Base-by-base conservation (phyloP, 2,888 invertebrate species). In the Meloe dianella region DNA sequence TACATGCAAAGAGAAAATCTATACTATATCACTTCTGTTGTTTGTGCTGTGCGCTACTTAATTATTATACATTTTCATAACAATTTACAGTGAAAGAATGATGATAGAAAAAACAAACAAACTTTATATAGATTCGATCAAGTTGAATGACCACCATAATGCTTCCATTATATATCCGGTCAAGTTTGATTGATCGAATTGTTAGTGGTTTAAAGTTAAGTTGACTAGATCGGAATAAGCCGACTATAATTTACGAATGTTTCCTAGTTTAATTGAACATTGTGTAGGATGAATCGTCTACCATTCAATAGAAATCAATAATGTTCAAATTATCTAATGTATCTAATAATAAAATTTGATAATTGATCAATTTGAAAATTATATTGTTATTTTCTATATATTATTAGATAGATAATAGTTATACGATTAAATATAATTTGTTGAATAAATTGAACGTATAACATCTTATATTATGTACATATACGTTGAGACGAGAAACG, bases 1-100 rank as follows among this genome's bases (percentile, higher is more conserved):
- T 76, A 66, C 20, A 59, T 38, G 70, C 64, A 67, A 68, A 72
- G 73, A 74, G 75, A 71, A 75, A 73, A 65, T 72, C 71, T 73
- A 73, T n/a, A 41, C 71, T 73, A 73, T 73, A 75, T 75, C 74
- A 74, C 58, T 58, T 30, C 20, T 22, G 47, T 20, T 20, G 20
- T 47, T 10, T 51, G 35, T 47, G 51, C 20, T 8, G 22, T 10
- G 5, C 24, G 51, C 51, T 12, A 51, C 51, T 51, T 51, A 51
- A 20, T 51, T 51, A 51, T 51, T 12, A 8, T 51, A 51, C 10
- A 24, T 24, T 51, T 20, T 47, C 20, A 47, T 10, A 51, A 22
- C 22, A 51, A 22, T 51, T 51, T 51, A 6, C 51, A 9, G 10
- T 51, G n/a, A n/a, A n/a, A n/a, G n/a, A n/a, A n/a, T n/a, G n/a